Evolutionary conservation across 2,113 vertebrate genomes (phyloP).

Genomic region (Prochilodus magdalenae): DNA sequence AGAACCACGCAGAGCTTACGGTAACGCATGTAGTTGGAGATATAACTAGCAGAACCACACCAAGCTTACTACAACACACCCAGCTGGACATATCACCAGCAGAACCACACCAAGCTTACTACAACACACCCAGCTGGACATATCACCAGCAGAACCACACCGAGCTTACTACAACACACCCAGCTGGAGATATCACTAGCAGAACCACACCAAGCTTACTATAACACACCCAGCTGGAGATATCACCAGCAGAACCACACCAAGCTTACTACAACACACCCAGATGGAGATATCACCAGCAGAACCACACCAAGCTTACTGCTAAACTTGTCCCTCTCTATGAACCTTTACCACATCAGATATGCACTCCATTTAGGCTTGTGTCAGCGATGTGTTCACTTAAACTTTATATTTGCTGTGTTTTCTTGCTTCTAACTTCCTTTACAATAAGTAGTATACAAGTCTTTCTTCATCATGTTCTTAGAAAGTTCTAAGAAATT

Average conservation of each 20-base stretch:
- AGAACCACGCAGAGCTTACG: not conserved
- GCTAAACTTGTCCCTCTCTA: not conserved
- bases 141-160: too few species aligned
- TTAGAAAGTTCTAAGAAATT: too few species aligned
- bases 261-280: not conserved
- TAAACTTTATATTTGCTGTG: not conserved
- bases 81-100: not conserved
- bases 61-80: not conserved
- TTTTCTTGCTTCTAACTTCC: not conserved
- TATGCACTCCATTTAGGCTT: not conserved
- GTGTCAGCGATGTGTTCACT: not conserved
- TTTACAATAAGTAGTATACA: too few species aligned
- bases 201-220: too few species aligned
- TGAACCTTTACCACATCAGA: not conserved
- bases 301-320: too few species aligned
- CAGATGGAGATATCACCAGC: constrained; percentile 23
- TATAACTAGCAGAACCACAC: not conserved
- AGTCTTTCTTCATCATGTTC: too few species aligned
- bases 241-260: too few species aligned
- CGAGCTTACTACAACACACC: too few species aligned
- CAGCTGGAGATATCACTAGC: too few species aligned
- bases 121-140: not conserved
- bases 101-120: not conserved
- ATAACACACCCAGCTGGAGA: too few species aligned
- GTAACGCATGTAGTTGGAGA: not conserved